Conservation (phyloP, 2,888 invertebrate species). For the Morpho achilles region DNA sequence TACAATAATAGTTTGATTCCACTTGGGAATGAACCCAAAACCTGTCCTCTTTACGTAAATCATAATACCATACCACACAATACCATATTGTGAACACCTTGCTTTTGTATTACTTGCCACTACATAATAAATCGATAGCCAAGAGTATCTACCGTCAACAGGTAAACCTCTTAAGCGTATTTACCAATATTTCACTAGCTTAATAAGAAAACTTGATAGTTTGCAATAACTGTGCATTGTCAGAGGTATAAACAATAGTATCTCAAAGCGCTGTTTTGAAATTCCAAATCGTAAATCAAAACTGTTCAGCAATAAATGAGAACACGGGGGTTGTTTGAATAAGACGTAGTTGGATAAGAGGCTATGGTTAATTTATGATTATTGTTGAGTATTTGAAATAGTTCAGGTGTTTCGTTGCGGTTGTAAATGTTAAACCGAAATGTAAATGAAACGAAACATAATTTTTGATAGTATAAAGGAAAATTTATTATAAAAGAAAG, state of each 20-base stretch:
- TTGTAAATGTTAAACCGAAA: too few relatives aligned
- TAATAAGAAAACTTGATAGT: slow-evolving; percentile 1
- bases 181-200: background rate
- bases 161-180: background rate
- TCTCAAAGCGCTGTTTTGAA: slow-evolving; percentile 48
- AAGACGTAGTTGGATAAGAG: slow-evolving; percentile 59
- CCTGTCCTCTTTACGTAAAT: too few relatives aligned
- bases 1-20: too few relatives aligned
- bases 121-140: too few relatives aligned
- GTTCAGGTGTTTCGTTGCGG: too few relatives aligned
- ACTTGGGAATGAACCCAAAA: too few relatives aligned
- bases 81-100: too few relatives aligned
- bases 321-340: slow-evolving; percentile 74
- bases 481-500: too few relatives aligned
- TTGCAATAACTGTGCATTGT: slow-evolving; percentile 22
- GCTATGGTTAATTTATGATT: slow-evolving; percentile 64
- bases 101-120: too few relatives aligned
- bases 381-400: slow-evolving; percentile 38
- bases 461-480: too few relatives aligned
- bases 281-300: slow-evolving; percentile 70
- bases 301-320: slow-evolving; percentile 74
- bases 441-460: too few relatives aligned
- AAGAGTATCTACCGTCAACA: background rate
- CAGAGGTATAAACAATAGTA: slow-evolving; percentile 54
- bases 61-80: too few relatives aligned